Percentiles rank a stretch among this genome's conserved stretches.
phyloP scores from a whole-genome alignment of 2,888 invertebrate genomes.

The Hemithea aestivaria region DNA sequence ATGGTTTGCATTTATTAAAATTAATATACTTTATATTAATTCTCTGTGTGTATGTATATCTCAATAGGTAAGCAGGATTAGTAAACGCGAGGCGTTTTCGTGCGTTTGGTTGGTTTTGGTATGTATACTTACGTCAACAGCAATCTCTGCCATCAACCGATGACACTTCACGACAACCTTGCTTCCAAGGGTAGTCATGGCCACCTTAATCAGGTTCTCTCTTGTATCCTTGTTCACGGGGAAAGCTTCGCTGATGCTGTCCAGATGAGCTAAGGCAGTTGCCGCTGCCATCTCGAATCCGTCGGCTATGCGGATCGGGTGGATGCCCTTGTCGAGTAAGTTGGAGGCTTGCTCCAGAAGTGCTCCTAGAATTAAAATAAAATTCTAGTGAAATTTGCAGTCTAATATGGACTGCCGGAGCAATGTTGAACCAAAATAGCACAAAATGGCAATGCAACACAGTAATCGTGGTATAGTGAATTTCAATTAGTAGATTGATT shows the following conservation, averaged over 20 bases:
- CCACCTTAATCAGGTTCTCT: constrained; percentile 94
- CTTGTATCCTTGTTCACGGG: constrained; percentile 90
- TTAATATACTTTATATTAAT: too few species aligned
- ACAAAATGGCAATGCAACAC: too few species aligned
- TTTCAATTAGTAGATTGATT: too few species aligned
- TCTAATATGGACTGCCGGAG: too few species aligned
- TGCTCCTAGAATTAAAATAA: constrained; percentile 81
- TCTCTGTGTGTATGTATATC: too few species aligned
- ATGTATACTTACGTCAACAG: constrained; percentile 82
- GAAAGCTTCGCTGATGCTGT: constrained; percentile 92
- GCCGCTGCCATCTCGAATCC: constrained; percentile 98
- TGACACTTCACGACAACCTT: constrained; percentile 99
- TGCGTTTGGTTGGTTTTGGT: too few species aligned
- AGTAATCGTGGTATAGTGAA: too few species aligned
- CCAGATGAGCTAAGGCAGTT: constrained; percentile 90
- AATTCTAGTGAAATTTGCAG: too few species aligned
- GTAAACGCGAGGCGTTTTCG: too few species aligned
- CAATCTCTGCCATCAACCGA: constrained; percentile 98
- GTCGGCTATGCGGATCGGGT: constrained; percentile 99
- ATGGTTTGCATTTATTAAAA: too few species aligned
- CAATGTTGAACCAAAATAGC: too few species aligned
- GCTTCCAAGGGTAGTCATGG: constrained; percentile 98
- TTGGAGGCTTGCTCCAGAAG: constrained; percentile 96
- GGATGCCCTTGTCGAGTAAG: constrained; percentile 96
- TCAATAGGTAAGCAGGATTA: too few species aligned